Conservation (phyloP, 2,113 vertebrate species). For the Hemicordylus capensis region DNA sequence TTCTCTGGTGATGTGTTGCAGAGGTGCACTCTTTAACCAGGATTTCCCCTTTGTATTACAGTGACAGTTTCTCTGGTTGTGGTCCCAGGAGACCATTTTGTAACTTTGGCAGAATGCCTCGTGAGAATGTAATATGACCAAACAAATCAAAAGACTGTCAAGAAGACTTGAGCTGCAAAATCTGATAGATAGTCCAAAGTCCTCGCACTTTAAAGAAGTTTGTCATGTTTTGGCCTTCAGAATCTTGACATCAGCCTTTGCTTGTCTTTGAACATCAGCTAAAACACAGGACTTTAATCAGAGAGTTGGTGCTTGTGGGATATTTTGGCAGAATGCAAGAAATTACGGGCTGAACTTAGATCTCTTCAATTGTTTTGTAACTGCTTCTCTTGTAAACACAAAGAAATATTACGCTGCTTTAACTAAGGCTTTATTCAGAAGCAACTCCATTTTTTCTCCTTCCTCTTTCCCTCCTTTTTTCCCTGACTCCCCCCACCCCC, state of each 20-base stretch:
- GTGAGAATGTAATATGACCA: conserved; percentile 48
- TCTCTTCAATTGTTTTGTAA: background rate
- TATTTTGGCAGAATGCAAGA: conserved; percentile 29
- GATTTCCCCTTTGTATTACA: conserved; percentile 46
- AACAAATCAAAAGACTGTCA: conserved; percentile 64
- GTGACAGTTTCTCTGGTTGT: conserved; percentile 49
- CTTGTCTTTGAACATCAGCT: conserved; percentile 56
- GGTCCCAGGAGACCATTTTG: conserved; percentile 33
- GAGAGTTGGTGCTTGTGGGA: conserved; percentile 18
- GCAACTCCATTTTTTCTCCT: too few relatives aligned
- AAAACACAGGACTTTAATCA: conserved; percentile 29
- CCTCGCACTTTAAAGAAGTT: conserved; percentile 55
- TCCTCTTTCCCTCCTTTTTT: too few relatives aligned
- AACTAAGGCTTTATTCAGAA: too few relatives aligned
- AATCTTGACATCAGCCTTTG: conserved; percentile 48
- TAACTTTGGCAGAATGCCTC: conserved; percentile 61
- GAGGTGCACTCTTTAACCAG: conserved; percentile 33
- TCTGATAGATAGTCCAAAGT: conserved; percentile 40
- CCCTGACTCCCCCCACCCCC: too few relatives aligned
- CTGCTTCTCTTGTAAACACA: too few relatives aligned
- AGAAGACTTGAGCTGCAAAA: conserved; percentile 49
- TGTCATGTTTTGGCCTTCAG: conserved; percentile 57
- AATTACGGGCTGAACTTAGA: background rate
- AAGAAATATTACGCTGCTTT: too few relatives aligned
- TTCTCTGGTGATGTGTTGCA: conserved; percentile 22